phyloP scores from a whole-genome alignment of 2,113 vertebrate species.

The Menidia beryllina region DNA sequence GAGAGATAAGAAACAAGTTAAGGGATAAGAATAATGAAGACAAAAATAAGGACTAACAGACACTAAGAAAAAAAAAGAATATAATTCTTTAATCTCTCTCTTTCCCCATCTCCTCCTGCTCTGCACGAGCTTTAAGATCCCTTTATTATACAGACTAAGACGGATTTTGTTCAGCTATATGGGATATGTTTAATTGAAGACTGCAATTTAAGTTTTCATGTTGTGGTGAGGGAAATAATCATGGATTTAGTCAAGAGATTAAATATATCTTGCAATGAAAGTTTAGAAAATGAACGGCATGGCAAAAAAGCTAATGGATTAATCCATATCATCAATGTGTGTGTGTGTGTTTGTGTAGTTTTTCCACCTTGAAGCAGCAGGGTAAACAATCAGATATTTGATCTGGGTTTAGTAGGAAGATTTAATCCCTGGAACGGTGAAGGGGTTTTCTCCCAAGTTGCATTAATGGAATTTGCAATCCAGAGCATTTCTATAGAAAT shows the following conservation, averaged over 20 bases:
- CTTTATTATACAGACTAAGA: slow-evolving; percentile 58
- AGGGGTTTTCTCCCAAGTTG: slow-evolving; percentile 79
- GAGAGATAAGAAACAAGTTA: background rate
- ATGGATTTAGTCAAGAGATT: slow-evolving; percentile 45
- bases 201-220: slow-evolving; percentile 54
- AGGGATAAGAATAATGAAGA: background rate
- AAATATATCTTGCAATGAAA: slow-evolving; percentile 50
- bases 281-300: slow-evolving; percentile 30
- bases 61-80: slow-evolving; percentile 27
- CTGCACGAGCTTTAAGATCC: slow-evolving; percentile 49
- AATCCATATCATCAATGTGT: slow-evolving; percentile 61
- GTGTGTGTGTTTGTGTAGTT: slow-evolving; percentile 39
- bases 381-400: slow-evolving; percentile 81
- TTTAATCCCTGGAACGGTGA: slow-evolving; percentile 79
- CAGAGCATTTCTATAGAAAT: slow-evolving; percentile 81
- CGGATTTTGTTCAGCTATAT: slow-evolving; percentile 59
- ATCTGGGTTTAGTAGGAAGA: slow-evolving; percentile 78
- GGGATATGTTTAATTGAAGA: slow-evolving; percentile 62
- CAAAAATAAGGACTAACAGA: slow-evolving; percentile 6
- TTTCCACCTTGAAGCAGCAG: slow-evolving; percentile 69
- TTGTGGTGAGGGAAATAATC: slow-evolving; percentile 35
- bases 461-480: slow-evolving; percentile 80
- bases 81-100: slow-evolving; percentile 35
- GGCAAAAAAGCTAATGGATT: slow-evolving; percentile 51
- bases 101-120: slow-evolving; percentile 38